Percentiles rank a stretch among this genome's conserved stretches.
phyloP scores from a whole-genome alignment of 2,113 vertebrate genomes.

The Sminthopsis crassicaudata region DNA sequence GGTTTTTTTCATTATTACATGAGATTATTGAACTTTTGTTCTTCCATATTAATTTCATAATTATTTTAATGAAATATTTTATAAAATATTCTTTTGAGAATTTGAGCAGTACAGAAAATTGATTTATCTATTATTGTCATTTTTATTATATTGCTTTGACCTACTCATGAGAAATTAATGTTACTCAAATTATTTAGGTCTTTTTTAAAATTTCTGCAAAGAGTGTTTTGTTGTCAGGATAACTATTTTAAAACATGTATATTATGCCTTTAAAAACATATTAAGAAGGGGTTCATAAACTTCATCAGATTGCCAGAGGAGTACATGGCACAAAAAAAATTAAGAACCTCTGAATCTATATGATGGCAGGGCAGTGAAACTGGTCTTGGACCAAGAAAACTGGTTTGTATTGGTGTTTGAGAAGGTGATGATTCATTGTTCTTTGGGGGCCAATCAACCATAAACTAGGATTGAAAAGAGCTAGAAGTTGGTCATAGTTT shows the following conservation, averaged over 20 bases:
- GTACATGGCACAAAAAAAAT: not conserved
- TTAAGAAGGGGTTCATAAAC: not conserved
- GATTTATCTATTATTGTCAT: not conserved
- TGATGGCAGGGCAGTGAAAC: not conserved
- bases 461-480: not conserved
- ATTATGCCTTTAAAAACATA: not conserved
- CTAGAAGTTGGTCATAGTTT: not conserved
- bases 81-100: not conserved
- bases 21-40: not conserved
- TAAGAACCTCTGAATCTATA: not conserved
- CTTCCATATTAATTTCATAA: not conserved
- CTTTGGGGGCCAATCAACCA: not conserved
- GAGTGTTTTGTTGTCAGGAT: not conserved
- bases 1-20: not conserved
- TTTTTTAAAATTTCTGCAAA: not conserved
- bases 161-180: not conserved
- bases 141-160: not conserved
- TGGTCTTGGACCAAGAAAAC: not conserved
- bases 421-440: not conserved
- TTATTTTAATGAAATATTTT: not conserved
- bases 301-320: not conserved
- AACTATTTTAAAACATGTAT: not conserved
- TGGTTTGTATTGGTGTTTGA: not conserved
- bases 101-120: not conserved
- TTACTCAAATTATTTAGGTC: not conserved